phyloP scores from a whole-genome alignment of 2,113 vertebrate species.

The Peromyscus leucopus region DNA sequence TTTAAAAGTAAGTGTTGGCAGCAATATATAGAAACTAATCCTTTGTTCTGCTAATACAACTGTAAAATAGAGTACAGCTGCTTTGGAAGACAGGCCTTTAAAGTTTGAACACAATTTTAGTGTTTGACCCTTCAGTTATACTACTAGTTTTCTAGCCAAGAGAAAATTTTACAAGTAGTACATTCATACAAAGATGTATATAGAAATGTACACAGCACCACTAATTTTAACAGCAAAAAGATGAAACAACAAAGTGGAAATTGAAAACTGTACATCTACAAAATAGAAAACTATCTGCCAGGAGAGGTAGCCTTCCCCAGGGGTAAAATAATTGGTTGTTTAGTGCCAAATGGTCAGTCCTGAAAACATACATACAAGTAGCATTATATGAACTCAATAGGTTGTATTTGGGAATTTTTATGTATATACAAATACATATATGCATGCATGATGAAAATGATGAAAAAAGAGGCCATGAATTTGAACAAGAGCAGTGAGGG shows the following conservation, averaged over 20 bases:
- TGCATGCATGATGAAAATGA: background rate
- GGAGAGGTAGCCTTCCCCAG: background rate
- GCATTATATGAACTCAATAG: background rate
- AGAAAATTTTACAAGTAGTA: constrained; percentile 12
- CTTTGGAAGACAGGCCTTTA: constrained; percentile 35
- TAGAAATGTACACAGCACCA: background rate
- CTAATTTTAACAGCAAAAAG: constrained; percentile 33
- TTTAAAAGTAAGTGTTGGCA: background rate
- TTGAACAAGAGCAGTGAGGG: background rate
- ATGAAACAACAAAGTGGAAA: constrained; percentile 15
- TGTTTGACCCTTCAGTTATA: background rate
- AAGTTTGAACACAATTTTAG: constrained; percentile 34
- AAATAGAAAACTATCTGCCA: background rate
- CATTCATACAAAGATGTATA: background rate
- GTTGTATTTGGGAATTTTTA: background rate
- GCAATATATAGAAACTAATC: constrained; percentile 16
- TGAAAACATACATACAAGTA: background rate
- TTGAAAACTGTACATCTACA: background rate
- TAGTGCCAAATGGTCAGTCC: background rate
- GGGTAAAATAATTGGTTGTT: background rate
- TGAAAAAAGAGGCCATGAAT: background rate
- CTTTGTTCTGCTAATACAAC: background rate
- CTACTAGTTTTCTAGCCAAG: constrained; percentile 5
- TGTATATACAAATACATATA: background rate
- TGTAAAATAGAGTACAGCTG: background rate